phyloP scores from a whole-genome alignment of 2,113 vertebrate genomes.

The Psettodes erumei region DNA sequence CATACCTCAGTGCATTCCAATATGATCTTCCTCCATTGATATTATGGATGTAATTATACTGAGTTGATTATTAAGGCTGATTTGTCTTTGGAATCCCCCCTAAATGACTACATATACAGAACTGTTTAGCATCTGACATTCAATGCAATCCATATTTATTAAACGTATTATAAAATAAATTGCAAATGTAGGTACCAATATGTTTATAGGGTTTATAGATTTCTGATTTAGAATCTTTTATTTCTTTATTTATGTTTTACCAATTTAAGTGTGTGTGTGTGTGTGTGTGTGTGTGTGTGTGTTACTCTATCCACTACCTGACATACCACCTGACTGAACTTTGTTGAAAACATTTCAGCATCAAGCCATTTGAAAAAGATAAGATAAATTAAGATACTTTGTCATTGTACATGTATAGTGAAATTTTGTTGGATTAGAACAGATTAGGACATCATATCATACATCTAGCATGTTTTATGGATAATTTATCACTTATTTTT shows the following conservation, averaged over 20 bases:
- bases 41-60: conserved; percentile 80
- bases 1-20: conserved; percentile 81
- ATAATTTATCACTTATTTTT: too few species aligned
- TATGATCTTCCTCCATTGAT: conserved; percentile 81
- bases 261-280: background rate
- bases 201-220: background rate
- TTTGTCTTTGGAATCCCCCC: conserved; percentile 63
- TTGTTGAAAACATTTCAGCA: conserved; percentile 59
- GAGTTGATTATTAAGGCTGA: conserved; percentile 70
- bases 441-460: conserved; percentile 64
- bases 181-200: background rate
- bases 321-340: conserved; percentile 62
- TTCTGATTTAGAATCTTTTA: background rate
- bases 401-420: too few species aligned
- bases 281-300: conserved; percentile 4
- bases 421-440: conserved; percentile 67
- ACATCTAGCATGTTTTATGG: too few species aligned
- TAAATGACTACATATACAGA: conserved; percentile 61
- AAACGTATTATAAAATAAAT: conserved; percentile 15
- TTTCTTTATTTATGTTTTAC: background rate
- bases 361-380: conserved; percentile 67
- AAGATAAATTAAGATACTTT: too few species aligned
- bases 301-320: conserved; percentile 45
- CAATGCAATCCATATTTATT: conserved; percentile 18
- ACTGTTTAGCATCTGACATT: conserved; percentile 39